These are phyloP conservation scores for Xylota sylvarum DNA, from an alignment of 2,888 invertebrate species.

Conservation along the genomic window DNA sequence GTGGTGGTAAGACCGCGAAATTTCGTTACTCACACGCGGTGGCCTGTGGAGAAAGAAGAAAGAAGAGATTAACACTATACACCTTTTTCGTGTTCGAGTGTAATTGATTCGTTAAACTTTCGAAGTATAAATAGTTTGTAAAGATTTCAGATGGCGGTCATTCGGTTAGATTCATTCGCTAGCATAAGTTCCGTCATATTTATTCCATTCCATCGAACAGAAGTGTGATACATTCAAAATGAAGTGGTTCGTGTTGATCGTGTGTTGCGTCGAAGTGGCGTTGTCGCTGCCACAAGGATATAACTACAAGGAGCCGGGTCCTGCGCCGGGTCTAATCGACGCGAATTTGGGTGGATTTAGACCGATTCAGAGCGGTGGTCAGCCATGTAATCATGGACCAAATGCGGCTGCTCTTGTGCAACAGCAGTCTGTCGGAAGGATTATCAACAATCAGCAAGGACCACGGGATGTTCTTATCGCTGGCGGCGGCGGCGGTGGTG, in stretches of 20 bases:
- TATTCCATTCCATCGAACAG: slow-evolving; percentile 11
- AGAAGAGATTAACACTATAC: slow-evolving; percentile 73
- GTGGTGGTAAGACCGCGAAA: slow-evolving; percentile 69
- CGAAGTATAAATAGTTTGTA: slow-evolving; percentile 79
- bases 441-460: slow-evolving; percentile 78
- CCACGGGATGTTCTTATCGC: slow-evolving; percentile 24
- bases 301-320: slow-evolving; percentile 69
- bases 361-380: slow-evolving; percentile 46
- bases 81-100: slow-evolving; percentile 75
- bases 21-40: slow-evolving; percentile 53
- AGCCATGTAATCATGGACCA: slow-evolving; percentile 76
- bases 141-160: slow-evolving; percentile 76
- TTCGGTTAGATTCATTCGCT: slow-evolving; percentile 77
- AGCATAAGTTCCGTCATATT: slow-evolving; percentile 57
- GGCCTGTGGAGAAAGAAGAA: slow-evolving; percentile 64
- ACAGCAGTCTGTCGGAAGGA: slow-evolving; percentile 78
- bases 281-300: slow-evolving; percentile 77
- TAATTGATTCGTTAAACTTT: slow-evolving; percentile 76
- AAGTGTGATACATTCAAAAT: slow-evolving; percentile 37
- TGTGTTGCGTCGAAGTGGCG: slow-evolving; percentile 61
- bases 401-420: slow-evolving; percentile 69
- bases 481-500: slow-evolving; percentile 28
- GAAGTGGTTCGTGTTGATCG: slow-evolving; percentile 74
- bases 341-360: slow-evolving; percentile 60
- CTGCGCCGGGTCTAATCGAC: slow-evolving; percentile 44